Evolutionary conservation across 2,797 vertebrate genomes (phyloP).

Genomic region (Cossypha caffra): DNA sequence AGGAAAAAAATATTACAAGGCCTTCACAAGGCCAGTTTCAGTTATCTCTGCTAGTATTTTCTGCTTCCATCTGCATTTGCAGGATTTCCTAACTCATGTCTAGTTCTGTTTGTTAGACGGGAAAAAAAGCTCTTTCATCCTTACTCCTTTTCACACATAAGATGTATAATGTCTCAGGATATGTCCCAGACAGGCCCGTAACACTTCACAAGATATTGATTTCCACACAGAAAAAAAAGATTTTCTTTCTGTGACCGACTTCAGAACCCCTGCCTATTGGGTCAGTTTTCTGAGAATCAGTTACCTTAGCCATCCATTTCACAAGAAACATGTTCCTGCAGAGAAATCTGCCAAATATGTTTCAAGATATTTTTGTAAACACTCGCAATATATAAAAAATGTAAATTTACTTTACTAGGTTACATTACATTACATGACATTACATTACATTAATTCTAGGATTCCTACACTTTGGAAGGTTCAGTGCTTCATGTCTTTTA

Average conservation of each 20-base stretch:
- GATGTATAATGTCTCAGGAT: not conserved
- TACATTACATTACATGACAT: too few species aligned
- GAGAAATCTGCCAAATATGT: not conserved
- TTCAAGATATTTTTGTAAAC: not conserved
- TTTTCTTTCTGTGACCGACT: not conserved
- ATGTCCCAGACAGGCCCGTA: accelerated
- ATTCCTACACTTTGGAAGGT: not conserved
- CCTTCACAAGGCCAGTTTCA: not conserved
- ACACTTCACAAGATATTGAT: not conserved
- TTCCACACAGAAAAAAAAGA: not conserved
- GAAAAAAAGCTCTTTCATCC: not conserved
- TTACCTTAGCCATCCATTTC: not conserved
- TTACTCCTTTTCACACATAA: not conserved
- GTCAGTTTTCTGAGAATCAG: not conserved
- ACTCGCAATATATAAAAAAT: not conserved
- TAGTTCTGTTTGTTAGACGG: not conserved
- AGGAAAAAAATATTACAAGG: not conserved
- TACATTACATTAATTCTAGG: not conserved
- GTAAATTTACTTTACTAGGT: not conserved
- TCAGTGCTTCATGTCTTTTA: not conserved
- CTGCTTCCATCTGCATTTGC: not conserved
- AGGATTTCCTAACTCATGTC: not conserved
- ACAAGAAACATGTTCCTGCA: not conserved
- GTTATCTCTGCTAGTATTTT: not conserved
- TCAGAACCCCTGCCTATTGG: not conserved